Percentiles rank a stretch among this genome's conserved stretches.
phyloP scores from a whole-genome alignment of 2,888 invertebrate species.

The Lasioglossum pauxillum region DNA sequence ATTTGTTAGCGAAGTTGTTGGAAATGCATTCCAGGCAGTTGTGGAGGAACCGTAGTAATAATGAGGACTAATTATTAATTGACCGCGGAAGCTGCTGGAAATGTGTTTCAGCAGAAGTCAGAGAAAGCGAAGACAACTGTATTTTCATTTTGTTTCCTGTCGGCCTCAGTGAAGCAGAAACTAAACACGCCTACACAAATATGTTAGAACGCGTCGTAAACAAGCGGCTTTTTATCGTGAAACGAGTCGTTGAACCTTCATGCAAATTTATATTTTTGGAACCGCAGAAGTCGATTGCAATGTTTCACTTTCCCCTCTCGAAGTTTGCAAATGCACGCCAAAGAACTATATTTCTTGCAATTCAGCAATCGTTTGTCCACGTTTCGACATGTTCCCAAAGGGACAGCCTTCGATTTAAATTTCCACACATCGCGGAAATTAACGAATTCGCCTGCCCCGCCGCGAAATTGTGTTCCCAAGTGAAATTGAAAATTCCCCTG shows the following conservation, averaged over 20 bases:
- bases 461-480: background rate
- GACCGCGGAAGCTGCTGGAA: background rate
- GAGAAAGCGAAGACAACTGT: background rate
- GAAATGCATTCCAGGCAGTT: background rate
- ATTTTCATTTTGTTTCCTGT: background rate
- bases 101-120: background rate
- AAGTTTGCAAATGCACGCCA: background rate
- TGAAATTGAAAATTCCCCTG: background rate
- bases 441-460: background rate
- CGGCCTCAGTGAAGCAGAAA: background rate
- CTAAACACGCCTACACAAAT: background rate
- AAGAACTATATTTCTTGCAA: background rate
- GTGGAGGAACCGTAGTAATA: background rate
- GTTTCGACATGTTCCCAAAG: background rate
- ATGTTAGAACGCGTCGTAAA: background rate
- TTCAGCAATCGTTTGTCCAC: background rate
- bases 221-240: background rate
- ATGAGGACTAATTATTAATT: background rate
- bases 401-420: background rate
- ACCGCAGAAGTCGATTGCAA: background rate
- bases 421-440: background rate
- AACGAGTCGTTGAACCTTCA: background rate
- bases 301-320: background rate
- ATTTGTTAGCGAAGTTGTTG: background rate
- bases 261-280: background rate